Base-by-base conservation (phyloP, 2,113 vertebrate genomes). In the Synchiropus splendidus region DNA sequence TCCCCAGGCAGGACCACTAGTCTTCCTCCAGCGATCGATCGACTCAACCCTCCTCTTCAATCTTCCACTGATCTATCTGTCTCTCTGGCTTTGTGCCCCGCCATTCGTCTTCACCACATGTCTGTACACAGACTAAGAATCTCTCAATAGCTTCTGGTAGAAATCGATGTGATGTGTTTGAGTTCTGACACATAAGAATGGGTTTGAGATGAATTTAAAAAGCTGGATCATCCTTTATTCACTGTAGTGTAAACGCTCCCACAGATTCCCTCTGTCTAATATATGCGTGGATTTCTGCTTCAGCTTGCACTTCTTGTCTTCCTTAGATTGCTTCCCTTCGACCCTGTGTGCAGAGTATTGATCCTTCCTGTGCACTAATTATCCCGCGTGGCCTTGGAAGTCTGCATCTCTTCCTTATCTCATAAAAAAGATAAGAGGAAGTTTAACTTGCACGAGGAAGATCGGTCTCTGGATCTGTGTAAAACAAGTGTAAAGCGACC, bases 11-110 rank as follows among this genome's bases (percentile, higher is more conserved):
- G 64, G 72, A 67, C 33, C 48, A 38, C 55, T 53, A 27, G 67
- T 65, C 68, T 70, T 70, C 59, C 45, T 69, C 47, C 48, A 54
- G 52, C 56, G 12, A 85, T 85, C 69, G 63, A 79, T 83, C 51
- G 33, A 34, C 48, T 61, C 51, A 63, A 46, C 48, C 45, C 51
- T 51, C 15, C 36, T 58, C 58, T 67, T 64, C 49, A 64, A 66
- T 70, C 54, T 66, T 72, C 68, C 45, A 56, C 36, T 67, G 27
- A 53, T 66, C 69, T 60, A 79, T 79, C 58, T 9, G 12, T 80
- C 73, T 74, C 76, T 67, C 48, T 71, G 67, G 70, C 59, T 80
- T 47, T 51, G 48, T 33, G 46, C 46, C 35, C 6, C 11, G 34
- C 45, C 65, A 58, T 74, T 62, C 50, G 42, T 72, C 70, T 67